A percentile compares a stretch with the other conserved stretches of the same genome.
Conservation (phyloP, 1,140 invertebrate species). For the Drosophila saltans region DNA sequence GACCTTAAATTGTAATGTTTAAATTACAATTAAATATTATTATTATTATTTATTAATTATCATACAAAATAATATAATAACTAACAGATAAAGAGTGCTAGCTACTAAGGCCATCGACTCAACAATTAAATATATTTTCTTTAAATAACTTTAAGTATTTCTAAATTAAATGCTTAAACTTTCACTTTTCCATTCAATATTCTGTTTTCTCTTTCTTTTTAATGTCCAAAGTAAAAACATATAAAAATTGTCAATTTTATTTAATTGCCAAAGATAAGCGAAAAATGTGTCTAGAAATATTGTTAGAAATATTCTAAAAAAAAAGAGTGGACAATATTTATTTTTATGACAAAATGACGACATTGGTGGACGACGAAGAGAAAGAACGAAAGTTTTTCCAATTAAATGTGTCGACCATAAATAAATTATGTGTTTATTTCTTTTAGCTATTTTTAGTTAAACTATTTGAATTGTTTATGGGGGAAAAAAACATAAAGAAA, state of each 20-base stretch:
- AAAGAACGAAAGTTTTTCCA: constrained; percentile 53
- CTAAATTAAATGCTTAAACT: background rate
- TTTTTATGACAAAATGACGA: constrained; percentile 73
- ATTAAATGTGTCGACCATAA: constrained; percentile 70
- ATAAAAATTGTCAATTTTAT: constrained; percentile 42
- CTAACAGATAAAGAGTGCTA: too few species aligned
- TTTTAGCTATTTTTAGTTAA: constrained; percentile 18
- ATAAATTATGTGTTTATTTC: constrained; percentile 59
- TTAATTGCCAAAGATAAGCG: constrained; percentile 57
- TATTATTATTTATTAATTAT: too few species aligned
- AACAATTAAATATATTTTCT: too few species aligned
- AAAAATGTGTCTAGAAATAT: constrained; percentile 48
- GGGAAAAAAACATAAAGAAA: constrained; percentile 8
- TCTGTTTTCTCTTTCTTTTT: constrained; percentile 11
- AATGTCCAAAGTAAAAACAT: constrained; percentile 9
- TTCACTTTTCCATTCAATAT: background rate
- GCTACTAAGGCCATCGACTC: too few species aligned
- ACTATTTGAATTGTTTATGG: constrained; percentile 22
- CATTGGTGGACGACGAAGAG: constrained; percentile 55
- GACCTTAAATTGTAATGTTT: too few species aligned
- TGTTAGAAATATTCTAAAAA: constrained; percentile 55
- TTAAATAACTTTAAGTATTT: too few species aligned
- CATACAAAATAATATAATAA: too few species aligned
- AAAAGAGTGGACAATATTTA: constrained; percentile 57
- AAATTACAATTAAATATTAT: too few species aligned